These are phyloP conservation scores for Sebastes steindachneri DNA, from an alignment of 2,797 vertebrate genomes.

Conservation along the genomic window DNA sequence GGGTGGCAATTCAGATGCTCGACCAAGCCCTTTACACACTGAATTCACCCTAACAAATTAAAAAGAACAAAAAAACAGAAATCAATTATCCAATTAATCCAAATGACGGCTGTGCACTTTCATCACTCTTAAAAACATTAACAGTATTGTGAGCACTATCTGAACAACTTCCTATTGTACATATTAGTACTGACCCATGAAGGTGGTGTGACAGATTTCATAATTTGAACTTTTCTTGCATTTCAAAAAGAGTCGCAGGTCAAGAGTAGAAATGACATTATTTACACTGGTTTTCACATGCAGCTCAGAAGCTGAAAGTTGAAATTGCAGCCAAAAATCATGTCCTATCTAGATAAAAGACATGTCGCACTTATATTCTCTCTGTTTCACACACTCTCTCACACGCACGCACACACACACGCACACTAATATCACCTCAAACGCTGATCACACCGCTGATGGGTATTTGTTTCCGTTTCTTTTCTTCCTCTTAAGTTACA, in stretches of 20 bases:
- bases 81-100: conserved; percentile 46
- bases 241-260: conserved; percentile 75
- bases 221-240: conserved; percentile 71
- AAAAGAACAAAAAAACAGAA: conserved; percentile 16
- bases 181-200: conserved; percentile 70
- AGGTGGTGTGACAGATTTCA: conserved; percentile 61
- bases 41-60: conserved; percentile 50
- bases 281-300: conserved; percentile 88
- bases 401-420: conserved; percentile 14
- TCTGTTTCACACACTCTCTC: background rate
- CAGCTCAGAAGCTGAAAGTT: conserved; percentile 80
- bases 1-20: conserved; percentile 58
- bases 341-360: conserved; percentile 67
- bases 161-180: conserved; percentile 60
- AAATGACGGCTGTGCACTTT: conserved; percentile 62
- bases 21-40: conserved; percentile 71
- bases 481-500: conserved; percentile 65
- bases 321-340: conserved; percentile 75
- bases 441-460: conserved; percentile 50
- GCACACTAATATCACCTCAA: conserved; percentile 39
- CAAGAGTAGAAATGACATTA: conserved; percentile 85
- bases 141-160: conserved; percentile 53
- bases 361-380: conserved; percentile 41
- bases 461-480: conserved; percentile 42
- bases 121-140: conserved; percentile 48